phyloP scores from a whole-genome alignment of 2,797 vertebrate genomes.

The Crocodylus rhombifer region DNA sequence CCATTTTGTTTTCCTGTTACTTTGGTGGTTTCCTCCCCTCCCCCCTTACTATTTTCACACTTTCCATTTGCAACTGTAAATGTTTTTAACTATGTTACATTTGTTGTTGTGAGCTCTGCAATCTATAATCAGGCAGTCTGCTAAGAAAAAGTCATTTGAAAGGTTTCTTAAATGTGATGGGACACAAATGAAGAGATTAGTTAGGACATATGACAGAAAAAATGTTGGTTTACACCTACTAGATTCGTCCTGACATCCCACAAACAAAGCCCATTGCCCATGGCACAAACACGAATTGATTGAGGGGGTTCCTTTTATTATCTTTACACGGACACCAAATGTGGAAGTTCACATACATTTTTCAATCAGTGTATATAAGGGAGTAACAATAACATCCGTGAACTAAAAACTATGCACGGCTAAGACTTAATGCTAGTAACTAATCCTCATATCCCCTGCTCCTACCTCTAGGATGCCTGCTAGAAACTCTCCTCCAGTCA shows the following conservation, averaged over 20 bases:
- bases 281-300: neutral
- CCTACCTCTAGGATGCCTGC: neutral
- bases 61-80: neutral
- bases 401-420: neutral
- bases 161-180: neutral
- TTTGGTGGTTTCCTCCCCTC: neutral
- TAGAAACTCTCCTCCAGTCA: neutral
- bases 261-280: neutral
- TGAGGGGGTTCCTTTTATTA: neutral
- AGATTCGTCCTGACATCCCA: constrained; percentile 1
- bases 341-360: neutral
- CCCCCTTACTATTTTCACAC: neutral
- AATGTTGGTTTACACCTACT: neutral
- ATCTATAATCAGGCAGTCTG: neutral
- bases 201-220: neutral
- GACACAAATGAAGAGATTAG: neutral
- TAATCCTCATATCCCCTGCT: neutral
- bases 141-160: neutral
- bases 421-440: neutral
- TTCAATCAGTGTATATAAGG: neutral
- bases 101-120: neutral
- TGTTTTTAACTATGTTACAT: neutral
- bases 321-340: neutral
- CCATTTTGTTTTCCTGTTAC: neutral
- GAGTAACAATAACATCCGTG: neutral